Evolutionary conservation across 1,140 invertebrate species (phyloP), one percentile per base, ranked within the genome.

Genomic region (Scaptomyza pallida): DNA sequence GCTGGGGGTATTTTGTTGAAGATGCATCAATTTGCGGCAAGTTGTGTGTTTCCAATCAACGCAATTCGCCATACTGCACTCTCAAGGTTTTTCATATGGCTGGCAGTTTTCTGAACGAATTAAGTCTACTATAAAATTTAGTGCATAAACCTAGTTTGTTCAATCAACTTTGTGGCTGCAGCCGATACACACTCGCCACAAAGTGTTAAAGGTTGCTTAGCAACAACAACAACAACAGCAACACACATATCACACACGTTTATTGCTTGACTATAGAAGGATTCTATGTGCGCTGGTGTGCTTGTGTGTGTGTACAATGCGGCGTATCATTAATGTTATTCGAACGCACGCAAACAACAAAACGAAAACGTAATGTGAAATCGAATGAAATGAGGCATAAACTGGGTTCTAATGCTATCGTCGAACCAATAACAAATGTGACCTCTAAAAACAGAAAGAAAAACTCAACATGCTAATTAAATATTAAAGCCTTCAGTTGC

Each of bases 261-360:
- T 48, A 48, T 26, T 1, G 17, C 4, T 48, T n/a, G 19, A 30
- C 6, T 13, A 15, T 3, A 16, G 4, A 12, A 5, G 6, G 47
- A 33, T 23, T 30, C 15, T 48, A 30, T n/a, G 33, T 12, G 3
- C 35, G n/a, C n/a, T n/a, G n/a, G n/a, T n/a, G n/a, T n/a, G n/a
- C n/a, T n/a, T n/a, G n/a, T n/a, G n/a, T n/a, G 40, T 12, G 19
- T 47, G 57, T n/a, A 61, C 71, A 75, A 48, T 41, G 59, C 16
- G 64, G 71, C 79, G 80, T 83, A 83, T 83, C 59, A 73, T 61
- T 52, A 64, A 86, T 80, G 52, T 62, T 72, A 44, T 51, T 61
- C 44, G 40, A 45, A 23, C 26, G 60, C 65, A 72, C 63, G 67
- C 65, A 61, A 51, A 60, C 12, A 19, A 21, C 44, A 57, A 62